phyloP scores from a whole-genome alignment of 2,113 vertebrate genomes.

The Chamaea fasciata region DNA sequence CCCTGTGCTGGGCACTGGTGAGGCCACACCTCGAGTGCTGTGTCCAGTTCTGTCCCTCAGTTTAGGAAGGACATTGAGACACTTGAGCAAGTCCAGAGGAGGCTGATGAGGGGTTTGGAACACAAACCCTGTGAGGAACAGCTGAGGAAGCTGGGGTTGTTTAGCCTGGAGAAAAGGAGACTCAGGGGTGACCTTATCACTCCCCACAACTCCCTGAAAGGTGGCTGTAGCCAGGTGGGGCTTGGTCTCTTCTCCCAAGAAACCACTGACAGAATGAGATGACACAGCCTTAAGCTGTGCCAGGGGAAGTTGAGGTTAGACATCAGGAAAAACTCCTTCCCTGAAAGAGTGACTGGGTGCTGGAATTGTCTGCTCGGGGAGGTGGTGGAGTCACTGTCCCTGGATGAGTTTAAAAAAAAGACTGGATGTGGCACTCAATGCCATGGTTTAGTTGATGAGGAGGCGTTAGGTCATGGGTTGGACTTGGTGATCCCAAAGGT shows the following conservation, averaged over 20 bases:
- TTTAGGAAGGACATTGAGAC: not conserved
- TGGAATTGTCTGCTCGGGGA: not conserved
- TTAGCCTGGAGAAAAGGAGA: not conserved
- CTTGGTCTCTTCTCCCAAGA: not conserved
- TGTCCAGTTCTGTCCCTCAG: not conserved
- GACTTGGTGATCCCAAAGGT: not conserved
- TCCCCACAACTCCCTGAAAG: not conserved
- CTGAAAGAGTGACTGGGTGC: not conserved
- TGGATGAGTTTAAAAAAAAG: not conserved
- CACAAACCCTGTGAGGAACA: not conserved
- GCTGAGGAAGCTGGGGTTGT: not conserved
- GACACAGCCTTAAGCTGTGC: not conserved
- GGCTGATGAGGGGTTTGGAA: not conserved
- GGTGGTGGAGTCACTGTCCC: not conserved
- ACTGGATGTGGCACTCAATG: not conserved
- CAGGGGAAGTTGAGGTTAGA: not conserved
- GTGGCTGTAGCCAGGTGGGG: no score
- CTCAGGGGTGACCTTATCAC: not conserved
- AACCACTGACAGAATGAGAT: not conserved
- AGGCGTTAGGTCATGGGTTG: not conserved
- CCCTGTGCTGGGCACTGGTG: not conserved
- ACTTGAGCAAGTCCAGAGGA: accelerated
- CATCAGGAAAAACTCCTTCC: not conserved
- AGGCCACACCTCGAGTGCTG: not conserved
- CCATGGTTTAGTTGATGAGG: not conserved